Evolutionary conservation across 2,888 invertebrate species (phyloP).

Genomic region (Monoplex corrugatus): DNA sequence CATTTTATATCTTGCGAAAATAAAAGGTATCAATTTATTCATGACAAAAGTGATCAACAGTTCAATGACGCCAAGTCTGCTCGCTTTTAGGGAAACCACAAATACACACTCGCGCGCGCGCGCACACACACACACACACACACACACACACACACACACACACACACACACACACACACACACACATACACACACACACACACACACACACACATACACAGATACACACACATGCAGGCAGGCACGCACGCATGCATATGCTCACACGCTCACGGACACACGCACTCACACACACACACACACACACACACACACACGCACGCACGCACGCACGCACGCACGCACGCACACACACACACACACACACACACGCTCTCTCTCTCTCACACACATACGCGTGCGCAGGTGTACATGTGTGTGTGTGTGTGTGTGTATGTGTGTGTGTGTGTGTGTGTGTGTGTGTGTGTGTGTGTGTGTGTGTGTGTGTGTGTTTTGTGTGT

Average conservation of each 20-base stretch:
- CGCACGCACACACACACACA: neutral
- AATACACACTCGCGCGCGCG: too few relatives aligned
- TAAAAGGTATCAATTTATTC: too few relatives aligned
- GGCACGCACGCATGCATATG: neutral
- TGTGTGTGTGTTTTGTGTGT: too few relatives aligned
- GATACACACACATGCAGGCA: neutral
- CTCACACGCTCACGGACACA: neutral
- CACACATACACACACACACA: neutral
- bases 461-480: too few relatives aligned
- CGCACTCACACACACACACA: neutral
- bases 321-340: neutral
- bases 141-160: conserved; percentile 42
- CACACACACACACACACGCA: neutral
- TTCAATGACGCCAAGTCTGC: too few relatives aligned
- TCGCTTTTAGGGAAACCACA: too few relatives aligned
- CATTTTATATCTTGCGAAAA: too few relatives aligned
- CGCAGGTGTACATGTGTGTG: too few relatives aligned
- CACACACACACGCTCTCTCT: neutral
- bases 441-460: too few relatives aligned
- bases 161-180: too few relatives aligned
- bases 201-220: neutral
- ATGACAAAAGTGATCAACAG: too few relatives aligned
- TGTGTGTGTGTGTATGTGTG: too few relatives aligned
- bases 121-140: conserved; percentile 38
- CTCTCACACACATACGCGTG: neutral